phyloP scores from a whole-genome alignment of 1,140 invertebrate genomes.

The Bombus confusus region DNA sequence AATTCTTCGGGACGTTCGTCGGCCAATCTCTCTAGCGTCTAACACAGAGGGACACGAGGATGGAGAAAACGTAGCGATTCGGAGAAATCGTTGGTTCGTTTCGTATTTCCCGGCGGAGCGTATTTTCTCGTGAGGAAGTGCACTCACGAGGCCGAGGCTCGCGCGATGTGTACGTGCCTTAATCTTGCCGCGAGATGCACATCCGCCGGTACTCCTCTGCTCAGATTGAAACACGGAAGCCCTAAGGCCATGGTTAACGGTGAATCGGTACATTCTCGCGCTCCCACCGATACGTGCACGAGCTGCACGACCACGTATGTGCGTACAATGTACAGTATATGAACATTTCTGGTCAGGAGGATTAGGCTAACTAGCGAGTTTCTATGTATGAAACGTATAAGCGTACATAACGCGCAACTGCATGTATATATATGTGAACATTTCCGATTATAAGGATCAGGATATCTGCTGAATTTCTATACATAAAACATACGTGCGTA shows the following conservation, averaged over 20 bases:
- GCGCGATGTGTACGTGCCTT: slow-evolving; percentile 60
- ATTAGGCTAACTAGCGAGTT: too few species aligned
- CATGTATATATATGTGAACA: too few species aligned
- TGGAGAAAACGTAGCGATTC: background rate
- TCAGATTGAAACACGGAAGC: slow-evolving; percentile 78
- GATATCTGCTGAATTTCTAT: too few species aligned
- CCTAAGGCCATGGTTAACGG: slow-evolving; percentile 78
- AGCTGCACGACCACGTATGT: background rate
- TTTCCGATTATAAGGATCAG: too few species aligned
- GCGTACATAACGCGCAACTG: too few species aligned
- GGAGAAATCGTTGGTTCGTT: slow-evolving; percentile 20
- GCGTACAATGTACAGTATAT: too few species aligned
- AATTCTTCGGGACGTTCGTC: background rate
- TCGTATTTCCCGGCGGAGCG: slow-evolving; percentile 23
- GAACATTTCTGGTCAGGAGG: too few species aligned
- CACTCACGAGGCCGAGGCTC: background rate
- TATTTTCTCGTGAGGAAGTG: slow-evolving; percentile 1
- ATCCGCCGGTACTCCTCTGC: slow-evolving; percentile 60
- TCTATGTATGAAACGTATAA: too few species aligned
- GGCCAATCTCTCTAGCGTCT: background rate
- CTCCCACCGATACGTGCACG: slow-evolving; percentile 38
- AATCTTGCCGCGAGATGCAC: slow-evolving; percentile 69
- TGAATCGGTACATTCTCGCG: slow-evolving; percentile 75
- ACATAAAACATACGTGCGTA: too few species aligned
- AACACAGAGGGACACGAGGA: background rate